Base-by-base conservation (phyloP, 2,888 invertebrate species). In the Acleris holmiana region DNA sequence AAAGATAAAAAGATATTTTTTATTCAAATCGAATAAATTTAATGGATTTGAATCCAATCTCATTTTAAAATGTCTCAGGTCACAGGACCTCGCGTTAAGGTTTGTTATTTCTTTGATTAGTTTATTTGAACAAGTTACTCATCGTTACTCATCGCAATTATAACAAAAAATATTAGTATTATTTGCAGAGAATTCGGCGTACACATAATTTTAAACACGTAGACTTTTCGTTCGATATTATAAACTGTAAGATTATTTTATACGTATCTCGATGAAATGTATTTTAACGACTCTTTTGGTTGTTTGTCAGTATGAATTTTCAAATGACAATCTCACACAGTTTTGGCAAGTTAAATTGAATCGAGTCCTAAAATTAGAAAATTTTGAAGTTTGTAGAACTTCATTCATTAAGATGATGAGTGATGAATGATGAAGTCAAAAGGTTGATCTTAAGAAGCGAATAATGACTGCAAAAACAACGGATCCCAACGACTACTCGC, bases 51-150 rank as follows among this genome's bases (percentile, higher is more conserved):
- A 4, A 5, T 44, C 17, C 17, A 55, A 41, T 46, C 25, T 29
- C 46, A 56, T 46, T 47, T 57, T 40, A 35, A 29, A 57, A 47
- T 18, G 41, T 50, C 29, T 15, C 50, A 59, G 59, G 17, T 47
- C 47, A 13, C 25, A 8, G 8, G 15, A 51, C 15, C 19, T 29
- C 44, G 18, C 8, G 41, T 41, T 59, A 44, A 15, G 17, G 2
- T 21, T 17, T 55, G 13, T 23, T 10, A 5, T 35, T 35, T 4
- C 35, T 40, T 23, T 40, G 13, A 47, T 35, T 61, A 61, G 21
- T 54, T 61, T 55, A n/a, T 41, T 49, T 13, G 18, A 49, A 49
- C 48, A 47, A 23, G 53, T 23, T 29, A 29, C 8, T 29, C 29
- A 46, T 49, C 21, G 53, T 23, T 29, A 29, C 8, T 29, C 29